phyloP scores from a whole-genome alignment of 2,113 vertebrate genomes.

The Tangachromis dhanisi region DNA sequence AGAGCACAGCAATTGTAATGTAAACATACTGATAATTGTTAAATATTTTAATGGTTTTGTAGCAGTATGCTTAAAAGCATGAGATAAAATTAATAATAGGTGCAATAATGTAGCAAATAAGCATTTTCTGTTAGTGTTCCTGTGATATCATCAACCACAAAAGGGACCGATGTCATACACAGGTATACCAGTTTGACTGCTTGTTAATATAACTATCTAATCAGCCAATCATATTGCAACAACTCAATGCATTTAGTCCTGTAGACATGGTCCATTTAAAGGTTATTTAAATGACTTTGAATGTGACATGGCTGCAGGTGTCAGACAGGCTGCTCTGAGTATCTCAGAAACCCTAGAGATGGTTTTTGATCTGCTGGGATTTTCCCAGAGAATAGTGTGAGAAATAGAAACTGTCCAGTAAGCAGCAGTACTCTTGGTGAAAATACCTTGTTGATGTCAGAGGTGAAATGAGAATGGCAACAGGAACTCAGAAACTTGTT shows the following conservation, averaged over 20 bases:
- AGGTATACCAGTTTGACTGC: background rate
- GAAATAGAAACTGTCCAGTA: rapidly evolving
- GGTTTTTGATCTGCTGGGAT: background rate
- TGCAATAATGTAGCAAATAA: background rate
- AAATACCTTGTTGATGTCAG: background rate
- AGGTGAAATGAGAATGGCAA: background rate
- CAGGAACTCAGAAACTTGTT: background rate
- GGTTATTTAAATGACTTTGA: background rate
- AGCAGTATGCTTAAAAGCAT: background rate
- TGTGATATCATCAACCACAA: background rate
- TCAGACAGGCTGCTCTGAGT: background rate
- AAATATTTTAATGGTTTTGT: background rate
- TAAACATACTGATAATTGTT: background rate
- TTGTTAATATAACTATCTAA: background rate
- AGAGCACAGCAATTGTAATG: background rate
- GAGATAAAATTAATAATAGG: background rate
- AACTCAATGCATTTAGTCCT: background rate
- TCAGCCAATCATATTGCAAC: background rate
- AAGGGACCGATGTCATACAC: background rate
- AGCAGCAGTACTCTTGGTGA: background rate
- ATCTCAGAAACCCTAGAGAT: background rate
- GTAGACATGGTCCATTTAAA: background rate
- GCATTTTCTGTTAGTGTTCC: background rate
- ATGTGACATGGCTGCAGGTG: background rate
- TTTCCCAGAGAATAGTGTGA: background rate